Base-by-base conservation (phyloP, 2,113 vertebrate genomes). In the Mastomys coucha region DNA sequence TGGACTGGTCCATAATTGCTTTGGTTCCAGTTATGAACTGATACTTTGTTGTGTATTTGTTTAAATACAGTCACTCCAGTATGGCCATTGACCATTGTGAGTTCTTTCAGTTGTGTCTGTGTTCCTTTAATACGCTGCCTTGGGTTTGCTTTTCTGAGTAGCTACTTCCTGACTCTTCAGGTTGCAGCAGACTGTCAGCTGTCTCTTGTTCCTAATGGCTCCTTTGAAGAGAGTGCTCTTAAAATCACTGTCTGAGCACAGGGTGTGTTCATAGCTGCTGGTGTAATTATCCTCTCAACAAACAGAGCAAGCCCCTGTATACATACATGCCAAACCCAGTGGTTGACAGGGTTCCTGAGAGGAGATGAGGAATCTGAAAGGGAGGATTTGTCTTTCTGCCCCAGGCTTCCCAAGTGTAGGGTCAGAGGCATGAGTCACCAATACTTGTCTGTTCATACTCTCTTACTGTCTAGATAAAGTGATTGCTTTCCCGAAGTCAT, bases 161-260 rank as follows among this genome's bases (percentile, higher is more conserved):
- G 11, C 85, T 39, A 33, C n/a, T 93, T 95, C 92, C 12, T 31
- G 73, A 13, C 67, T 75, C 69, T 80, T 1, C 1, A 36, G 24
- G 36, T 31, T 78, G 36, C 70, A 81, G 2, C 58, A 53, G 33
- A 33, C 72, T 72, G 56, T 88, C 81, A 84, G 14, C 39, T 78
- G 36, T 77, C 91, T 96, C 72, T 89, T 60, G n/a, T 26, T 31
- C 16, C 72, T 39, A 20, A 73, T 88, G 70, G 24, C 72, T 89
- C 70, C 19, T 85, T 93, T 93, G 45, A 78, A 85, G 65, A 80
- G 39, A 96, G 75, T 84, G 42, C 39, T 63, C 3, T 87, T 90
- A 78, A 51, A 88, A 58, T 51, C 76, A 63, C 84, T 39, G 22
- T 88, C 60, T 78, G 73, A 39, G 26, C 9, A 28, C 36, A 93